phyloP scores from a whole-genome alignment of 1,140 invertebrate genomes.

The Nasonia vitripennis region DNA sequence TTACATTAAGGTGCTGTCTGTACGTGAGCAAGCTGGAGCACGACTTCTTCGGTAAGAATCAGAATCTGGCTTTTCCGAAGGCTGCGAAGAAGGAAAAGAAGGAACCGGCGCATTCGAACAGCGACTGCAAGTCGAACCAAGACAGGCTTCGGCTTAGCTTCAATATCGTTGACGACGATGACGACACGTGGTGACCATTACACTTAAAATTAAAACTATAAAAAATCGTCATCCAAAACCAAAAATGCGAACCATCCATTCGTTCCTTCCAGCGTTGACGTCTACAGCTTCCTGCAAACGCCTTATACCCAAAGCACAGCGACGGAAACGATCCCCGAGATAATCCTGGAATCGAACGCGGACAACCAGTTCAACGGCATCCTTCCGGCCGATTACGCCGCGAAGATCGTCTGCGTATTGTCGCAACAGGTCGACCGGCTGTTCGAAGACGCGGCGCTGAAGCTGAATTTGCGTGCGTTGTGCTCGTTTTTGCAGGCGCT shows the following conservation, averaged over 20 bases:
- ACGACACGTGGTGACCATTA: slow-evolving; percentile 82
- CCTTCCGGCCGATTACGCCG: slow-evolving; percentile 86
- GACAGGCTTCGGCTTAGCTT: slow-evolving; percentile 75
- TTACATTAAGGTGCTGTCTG: slow-evolving; percentile 80
- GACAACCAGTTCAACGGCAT: slow-evolving; percentile 81
- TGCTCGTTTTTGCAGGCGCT: slow-evolving; percentile 87
- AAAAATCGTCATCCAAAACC: too few species aligned
- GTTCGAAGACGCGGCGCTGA: slow-evolving; percentile 89
- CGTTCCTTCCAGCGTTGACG: slow-evolving; percentile 79
- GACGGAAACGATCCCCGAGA: slow-evolving; percentile 78
- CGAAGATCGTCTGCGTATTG: slow-evolving; percentile 89
- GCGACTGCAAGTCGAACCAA: slow-evolving; percentile 64
- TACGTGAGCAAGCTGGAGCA: slow-evolving; percentile 93
- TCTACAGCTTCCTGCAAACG: slow-evolving; percentile 87
- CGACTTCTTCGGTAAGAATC: slow-evolving; percentile 85
- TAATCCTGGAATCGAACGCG: slow-evolving; percentile 80
- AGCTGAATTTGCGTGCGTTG: slow-evolving; percentile 90
- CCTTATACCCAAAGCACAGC: slow-evolving; percentile 79
- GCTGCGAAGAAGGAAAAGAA: slow-evolving; percentile 72
- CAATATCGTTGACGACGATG: slow-evolving; percentile 80
- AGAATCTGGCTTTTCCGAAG: slow-evolving; percentile 73
- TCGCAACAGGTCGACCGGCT: slow-evolving; percentile 90
- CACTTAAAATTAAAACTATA: background rate
- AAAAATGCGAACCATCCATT: too few species aligned
- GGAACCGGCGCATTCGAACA: slow-evolving; percentile 61